phyloP scores from a whole-genome alignment of 2,888 invertebrate species.

The Myopa testacea region DNA sequence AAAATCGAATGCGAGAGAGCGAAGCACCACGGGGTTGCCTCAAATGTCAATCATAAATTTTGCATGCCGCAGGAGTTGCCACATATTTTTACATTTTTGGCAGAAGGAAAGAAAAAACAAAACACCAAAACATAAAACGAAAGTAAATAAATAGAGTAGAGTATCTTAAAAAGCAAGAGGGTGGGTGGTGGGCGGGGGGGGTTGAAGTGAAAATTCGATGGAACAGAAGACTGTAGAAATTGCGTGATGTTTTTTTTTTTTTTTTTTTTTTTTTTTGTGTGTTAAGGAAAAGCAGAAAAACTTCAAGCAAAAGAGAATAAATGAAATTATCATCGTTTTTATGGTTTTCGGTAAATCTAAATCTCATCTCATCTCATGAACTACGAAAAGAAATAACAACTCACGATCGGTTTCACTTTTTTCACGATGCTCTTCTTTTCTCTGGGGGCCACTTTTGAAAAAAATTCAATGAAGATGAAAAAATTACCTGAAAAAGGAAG shows the following conservation, averaged over 20 bases:
- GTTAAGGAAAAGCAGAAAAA: too few species aligned
- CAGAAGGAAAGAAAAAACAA: too few species aligned
- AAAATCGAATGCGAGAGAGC: conserved; percentile 6
- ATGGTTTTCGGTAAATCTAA: too few species aligned
- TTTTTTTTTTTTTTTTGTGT: too few species aligned
- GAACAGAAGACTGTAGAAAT: not conserved
- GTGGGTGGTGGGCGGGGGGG: too few species aligned
- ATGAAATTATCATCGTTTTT: not conserved
- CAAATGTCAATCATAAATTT: conserved; percentile 38
- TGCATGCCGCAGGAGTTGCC: conserved; percentile 29
- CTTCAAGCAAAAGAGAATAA: not conserved
- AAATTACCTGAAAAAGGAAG: conserved; percentile 1
- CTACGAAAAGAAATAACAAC: not conserved
- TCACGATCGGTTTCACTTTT: not conserved
- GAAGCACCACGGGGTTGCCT: conserved; percentile 26
- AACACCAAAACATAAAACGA: too few species aligned
- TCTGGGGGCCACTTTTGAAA: not conserved
- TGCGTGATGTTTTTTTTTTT: not conserved
- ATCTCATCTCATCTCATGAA: not conserved
- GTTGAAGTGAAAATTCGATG: not conserved
- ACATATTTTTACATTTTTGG: not conserved
- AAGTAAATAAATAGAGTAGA: too few species aligned
- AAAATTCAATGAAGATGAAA: not conserved
- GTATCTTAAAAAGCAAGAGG: too few species aligned
- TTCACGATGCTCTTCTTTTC: not conserved